Evolutionary conservation across 2,113 vertebrate genomes (phyloP), one percentile per base, ranked within the genome.

Genomic region (Promerops cafer): DNA sequence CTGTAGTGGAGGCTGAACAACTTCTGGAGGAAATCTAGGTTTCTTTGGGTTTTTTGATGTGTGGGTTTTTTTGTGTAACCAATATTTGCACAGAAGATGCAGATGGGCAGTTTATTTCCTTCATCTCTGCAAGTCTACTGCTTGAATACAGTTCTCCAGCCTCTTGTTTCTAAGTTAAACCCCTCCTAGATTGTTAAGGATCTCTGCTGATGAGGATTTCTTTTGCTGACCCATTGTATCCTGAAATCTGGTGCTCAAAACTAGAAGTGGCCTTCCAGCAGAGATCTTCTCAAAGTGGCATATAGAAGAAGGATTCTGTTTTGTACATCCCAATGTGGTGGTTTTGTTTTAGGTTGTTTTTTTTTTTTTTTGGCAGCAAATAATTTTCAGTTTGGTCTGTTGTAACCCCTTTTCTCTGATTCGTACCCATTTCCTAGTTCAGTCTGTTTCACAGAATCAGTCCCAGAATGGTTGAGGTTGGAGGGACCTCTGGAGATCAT

Each of bases 161-260:
- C 66, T 92, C 31, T 88, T 81, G 7, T 64, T 88, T 86, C 42
- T 77, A 47, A 45, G 70, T 83, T 72, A 61, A 91, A 54, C 26
- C 78, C 47, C 33, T 83, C 16, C 8, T 33, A 66, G 42, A 33
- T 81, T 64, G 40, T 45, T 86, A 57, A 69, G 27, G 63, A 31
- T 90, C 56, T 80, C 76, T 77, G 71, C 83, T 66, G 63, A 84
- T 71, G 61, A 88, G 61, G 61, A 57, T 85, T 88, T 83, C 78
- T 92, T 90, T 61, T 17, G 30, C 26, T 86, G 76, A 50, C 52
- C 33, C 21, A 16, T 53, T 74, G 39, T 77, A 90, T 80, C 54
- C 42, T 50, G 76, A 90, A 94, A 74, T 86, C 16, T 86, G 83
- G 59, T 93, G 79, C 83, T 97, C 42, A 57, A 72, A 92, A 42